Evolutionary conservation across 2,888 invertebrate species (phyloP).

Genomic region (Rhagophthalmus giganteus): DNA sequence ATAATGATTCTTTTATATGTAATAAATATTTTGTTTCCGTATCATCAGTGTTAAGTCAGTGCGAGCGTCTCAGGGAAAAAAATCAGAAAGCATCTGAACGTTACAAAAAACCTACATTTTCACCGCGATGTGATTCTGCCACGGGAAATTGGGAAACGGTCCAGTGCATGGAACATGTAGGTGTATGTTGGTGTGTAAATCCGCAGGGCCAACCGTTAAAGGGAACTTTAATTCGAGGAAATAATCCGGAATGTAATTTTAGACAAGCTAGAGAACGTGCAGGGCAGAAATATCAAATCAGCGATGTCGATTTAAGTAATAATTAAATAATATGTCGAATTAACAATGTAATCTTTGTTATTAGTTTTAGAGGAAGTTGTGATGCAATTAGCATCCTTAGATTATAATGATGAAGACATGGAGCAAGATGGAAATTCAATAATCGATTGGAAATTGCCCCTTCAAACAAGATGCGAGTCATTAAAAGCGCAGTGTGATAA

Average conservation of each 20-base stretch:
- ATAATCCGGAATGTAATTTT: conserved; percentile 77
- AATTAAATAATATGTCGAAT: too few relatives aligned
- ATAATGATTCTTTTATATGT: neutral
- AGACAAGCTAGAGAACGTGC: conserved; percentile 71
- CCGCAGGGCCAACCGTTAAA: conserved; percentile 79
- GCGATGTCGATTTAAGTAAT: conserved; percentile 62
- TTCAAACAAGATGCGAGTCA: conserved; percentile 55
- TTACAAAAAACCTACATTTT: conserved; percentile 74
- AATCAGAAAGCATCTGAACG: conserved; percentile 73
- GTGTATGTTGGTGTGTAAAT: conserved; percentile 87
- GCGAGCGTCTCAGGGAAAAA: conserved; percentile 78
- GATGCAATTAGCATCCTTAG: conserved; percentile 63
- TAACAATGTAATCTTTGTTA: too few relatives aligned
- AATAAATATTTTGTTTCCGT: too few relatives aligned
- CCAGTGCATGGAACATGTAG: conserved; percentile 76
- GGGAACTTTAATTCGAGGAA: conserved; percentile 76
- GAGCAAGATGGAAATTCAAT: conserved; percentile 23
- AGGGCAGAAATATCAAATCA: conserved; percentile 35
- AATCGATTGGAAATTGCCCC: conserved; percentile 41
- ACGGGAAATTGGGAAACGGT: conserved; percentile 80
- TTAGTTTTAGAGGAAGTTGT: conserved; percentile 71
- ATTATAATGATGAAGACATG: conserved; percentile 58
- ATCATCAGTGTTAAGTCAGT: conserved; percentile 70
- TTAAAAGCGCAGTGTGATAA: conserved; percentile 64
- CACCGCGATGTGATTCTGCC: conserved; percentile 73